Conservation (phyloP, 2,888 invertebrate species). For the Cheiracanthium punctorium region DNA sequence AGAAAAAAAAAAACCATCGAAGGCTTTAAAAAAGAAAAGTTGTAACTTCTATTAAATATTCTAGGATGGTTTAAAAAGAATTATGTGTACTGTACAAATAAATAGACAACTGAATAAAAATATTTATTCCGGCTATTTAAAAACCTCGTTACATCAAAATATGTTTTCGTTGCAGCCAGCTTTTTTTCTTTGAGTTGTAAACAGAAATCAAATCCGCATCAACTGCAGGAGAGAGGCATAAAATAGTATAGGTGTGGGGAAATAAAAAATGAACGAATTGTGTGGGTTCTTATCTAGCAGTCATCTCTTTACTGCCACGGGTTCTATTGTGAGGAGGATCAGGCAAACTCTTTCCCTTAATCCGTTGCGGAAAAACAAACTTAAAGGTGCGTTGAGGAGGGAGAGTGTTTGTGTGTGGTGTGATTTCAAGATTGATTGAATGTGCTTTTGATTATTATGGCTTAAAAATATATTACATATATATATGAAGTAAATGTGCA, state of each 20-base stretch:
- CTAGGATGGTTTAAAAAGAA: too few species aligned
- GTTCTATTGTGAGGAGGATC: neutral
- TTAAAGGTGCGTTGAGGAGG: neutral
- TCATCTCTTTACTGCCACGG: neutral
- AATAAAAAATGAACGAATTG: constrained; percentile 19
- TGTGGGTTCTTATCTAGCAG: constrained; percentile 30
- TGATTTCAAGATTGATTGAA: too few species aligned
- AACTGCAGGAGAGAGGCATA: neutral
- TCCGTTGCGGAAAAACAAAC: constrained; percentile 44
- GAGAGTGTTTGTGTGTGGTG: too few species aligned
- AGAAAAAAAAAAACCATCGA: too few species aligned
- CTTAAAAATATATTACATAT: too few species aligned
- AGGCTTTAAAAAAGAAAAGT: too few species aligned
- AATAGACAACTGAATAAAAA: too few species aligned
- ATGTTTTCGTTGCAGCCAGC: constrained; percentile 11
- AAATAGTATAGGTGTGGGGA: neutral
- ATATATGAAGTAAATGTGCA: too few species aligned
- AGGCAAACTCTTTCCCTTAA: constrained; percentile 41
- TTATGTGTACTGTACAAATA: too few species aligned
- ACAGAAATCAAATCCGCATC: constrained; percentile 53
- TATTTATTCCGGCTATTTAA: too few species aligned
- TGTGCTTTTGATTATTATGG: too few species aligned
- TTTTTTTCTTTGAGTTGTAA: constrained; percentile 22
- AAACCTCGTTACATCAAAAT: constrained; percentile 25
- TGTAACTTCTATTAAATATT: too few species aligned